phyloP scores from a whole-genome alignment of 2,797 vertebrate genomes.

The Momotus momota region DNA sequence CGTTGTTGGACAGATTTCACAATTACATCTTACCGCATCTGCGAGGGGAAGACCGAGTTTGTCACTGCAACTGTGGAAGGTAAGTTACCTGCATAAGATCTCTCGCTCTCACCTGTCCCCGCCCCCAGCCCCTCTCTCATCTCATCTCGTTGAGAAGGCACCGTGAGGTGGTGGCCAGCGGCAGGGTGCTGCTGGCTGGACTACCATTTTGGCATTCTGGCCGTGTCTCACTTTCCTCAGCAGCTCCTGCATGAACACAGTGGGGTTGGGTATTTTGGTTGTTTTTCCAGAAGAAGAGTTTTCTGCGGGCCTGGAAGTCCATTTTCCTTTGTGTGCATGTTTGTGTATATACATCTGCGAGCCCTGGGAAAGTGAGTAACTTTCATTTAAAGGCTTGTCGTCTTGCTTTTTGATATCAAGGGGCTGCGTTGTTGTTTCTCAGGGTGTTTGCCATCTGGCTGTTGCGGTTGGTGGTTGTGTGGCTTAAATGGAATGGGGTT shows the following conservation, averaged over 20 bases:
- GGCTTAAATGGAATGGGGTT: rapidly evolving
- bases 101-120: neutral
- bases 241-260: neutral
- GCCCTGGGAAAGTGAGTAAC: conserved; percentile 27
- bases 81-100: conserved; percentile 74
- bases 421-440: neutral
- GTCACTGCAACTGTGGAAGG: conserved; percentile 99
- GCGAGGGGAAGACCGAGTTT: conserved; percentile 98
- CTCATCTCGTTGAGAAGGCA: rapidly evolving
- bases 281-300: neutral
- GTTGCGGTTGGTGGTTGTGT: neutral
- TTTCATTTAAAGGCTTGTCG: neutral
- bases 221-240: conserved; percentile 33
- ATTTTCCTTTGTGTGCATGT: neutral
- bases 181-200: neutral
- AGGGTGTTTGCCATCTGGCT: neutral
- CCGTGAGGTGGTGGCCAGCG: neutral
- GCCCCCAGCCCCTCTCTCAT: neutral
- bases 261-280: neutral
- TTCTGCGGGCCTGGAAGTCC: neutral
- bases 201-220: conserved; percentile 16
- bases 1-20: conserved; percentile 99
- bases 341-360: rapidly evolving
- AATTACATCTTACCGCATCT: conserved; percentile 99
- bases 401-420: neutral